Percentiles rank a stretch among this genome's conserved stretches.
Evolutionary conservation across 2,113 vertebrate species (phyloP).

Genomic region (Cyphomyrus discorhynchus): DNA sequence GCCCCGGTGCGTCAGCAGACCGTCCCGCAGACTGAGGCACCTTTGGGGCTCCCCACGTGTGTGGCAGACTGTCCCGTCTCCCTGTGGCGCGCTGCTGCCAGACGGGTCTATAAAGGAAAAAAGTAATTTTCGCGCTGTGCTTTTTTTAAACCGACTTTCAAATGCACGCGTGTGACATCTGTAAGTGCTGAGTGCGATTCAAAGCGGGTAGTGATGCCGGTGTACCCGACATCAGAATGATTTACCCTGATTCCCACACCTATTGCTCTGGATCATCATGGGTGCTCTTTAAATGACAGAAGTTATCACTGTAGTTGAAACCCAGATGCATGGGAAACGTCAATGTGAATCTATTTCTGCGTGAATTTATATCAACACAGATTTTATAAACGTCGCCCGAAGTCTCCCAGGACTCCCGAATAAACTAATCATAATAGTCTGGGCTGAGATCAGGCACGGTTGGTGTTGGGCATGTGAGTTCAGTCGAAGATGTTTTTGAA

Average conservation of each 20-base stretch:
- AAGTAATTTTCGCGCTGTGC: background rate
- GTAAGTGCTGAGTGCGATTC: background rate
- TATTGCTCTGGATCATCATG: background rate
- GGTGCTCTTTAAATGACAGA: background rate
- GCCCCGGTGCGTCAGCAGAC: background rate
- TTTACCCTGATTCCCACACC: background rate
- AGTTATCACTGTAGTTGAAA: background rate
- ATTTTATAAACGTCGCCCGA: background rate
- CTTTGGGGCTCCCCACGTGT: background rate
- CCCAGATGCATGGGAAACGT: background rate
- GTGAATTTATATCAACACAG: background rate
- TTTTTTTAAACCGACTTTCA: background rate
- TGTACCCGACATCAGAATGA: background rate
- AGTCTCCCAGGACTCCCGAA: background rate
- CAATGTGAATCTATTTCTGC: background rate
- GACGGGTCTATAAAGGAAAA: background rate
- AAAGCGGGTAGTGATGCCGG: background rate
- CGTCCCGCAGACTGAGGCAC: background rate
- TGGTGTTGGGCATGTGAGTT: background rate
- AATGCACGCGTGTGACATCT: background rate
- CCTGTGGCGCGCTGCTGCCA: background rate
- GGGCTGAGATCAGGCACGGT: background rate
- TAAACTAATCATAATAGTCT: background rate
- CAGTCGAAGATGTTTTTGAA: background rate
- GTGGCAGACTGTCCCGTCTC: background rate